Evolutionary conservation across 2,797 vertebrate species (phyloP).

Genomic region (Tenualosa thibaudeaui): DNA sequence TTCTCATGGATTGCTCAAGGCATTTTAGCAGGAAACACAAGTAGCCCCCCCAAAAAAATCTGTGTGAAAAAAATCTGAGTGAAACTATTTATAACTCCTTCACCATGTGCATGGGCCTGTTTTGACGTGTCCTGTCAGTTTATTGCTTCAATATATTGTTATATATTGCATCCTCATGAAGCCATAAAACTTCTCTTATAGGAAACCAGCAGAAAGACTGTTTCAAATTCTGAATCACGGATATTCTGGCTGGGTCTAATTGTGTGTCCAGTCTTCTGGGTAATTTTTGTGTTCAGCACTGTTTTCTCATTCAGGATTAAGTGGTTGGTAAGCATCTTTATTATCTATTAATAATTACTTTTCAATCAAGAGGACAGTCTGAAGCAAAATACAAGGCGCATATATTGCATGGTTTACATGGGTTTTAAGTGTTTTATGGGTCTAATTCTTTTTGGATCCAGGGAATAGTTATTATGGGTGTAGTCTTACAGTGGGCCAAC

Average conservation of each 20-base stretch:
- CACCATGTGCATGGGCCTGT: background rate
- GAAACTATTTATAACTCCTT: no score
- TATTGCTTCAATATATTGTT: no score
- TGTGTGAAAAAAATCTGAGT: no score
- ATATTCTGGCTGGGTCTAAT: constrained; percentile 94
- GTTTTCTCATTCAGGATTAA: constrained; percentile 89
- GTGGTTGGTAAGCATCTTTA: constrained; percentile 86
- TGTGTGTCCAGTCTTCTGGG: constrained; percentile 88
- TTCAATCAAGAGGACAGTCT: background rate
- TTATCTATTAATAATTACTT: background rate
- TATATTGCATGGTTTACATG: background rate
- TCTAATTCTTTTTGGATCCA: constrained; percentile 48
- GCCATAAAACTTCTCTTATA: constrained; percentile 52
- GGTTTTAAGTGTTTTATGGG: background rate
- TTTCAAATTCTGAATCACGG: constrained; percentile 81
- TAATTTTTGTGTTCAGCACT: constrained; percentile 86
- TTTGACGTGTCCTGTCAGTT: background rate
- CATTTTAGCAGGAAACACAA: no score
- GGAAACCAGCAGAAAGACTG: constrained; percentile 54
- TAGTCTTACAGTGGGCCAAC: constrained; percentile 89
- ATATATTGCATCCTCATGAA: background rate
- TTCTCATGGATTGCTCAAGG: background rate
- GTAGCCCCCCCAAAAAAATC: no score
- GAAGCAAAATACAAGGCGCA: background rate
- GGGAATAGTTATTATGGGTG: constrained; percentile 90